phyloP scores from a whole-genome alignment of 2,113 vertebrate species.

The Eira barbara region DNA sequence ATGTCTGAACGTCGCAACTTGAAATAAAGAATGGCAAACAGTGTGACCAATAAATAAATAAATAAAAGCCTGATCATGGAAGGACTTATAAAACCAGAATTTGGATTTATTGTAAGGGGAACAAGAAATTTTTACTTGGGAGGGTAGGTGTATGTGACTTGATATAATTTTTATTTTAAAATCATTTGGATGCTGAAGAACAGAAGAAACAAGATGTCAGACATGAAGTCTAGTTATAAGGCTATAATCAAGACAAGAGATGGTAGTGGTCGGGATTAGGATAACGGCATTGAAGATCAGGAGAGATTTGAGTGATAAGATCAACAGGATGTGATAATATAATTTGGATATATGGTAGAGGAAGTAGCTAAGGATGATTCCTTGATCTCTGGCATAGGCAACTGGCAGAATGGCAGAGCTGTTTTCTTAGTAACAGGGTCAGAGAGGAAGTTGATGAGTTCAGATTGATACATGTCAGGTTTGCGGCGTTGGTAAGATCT shows the following conservation, averaged over 20 bases:
- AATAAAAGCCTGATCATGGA: background rate
- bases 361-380: background rate
- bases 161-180: background rate
- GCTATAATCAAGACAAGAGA: background rate
- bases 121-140: background rate
- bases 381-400: background rate
- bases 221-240: background rate
- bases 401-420: background rate
- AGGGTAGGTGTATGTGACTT: background rate
- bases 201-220: background rate
- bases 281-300: background rate
- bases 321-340: background rate
- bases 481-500: background rate
- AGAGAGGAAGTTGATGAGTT: background rate
- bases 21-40: background rate
- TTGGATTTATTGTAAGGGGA: background rate
- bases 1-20: background rate
- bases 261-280: background rate
- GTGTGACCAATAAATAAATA: background rate
- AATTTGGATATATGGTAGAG: background rate
- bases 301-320: background rate
- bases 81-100: background rate
- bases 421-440: background rate
- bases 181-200: background rate
- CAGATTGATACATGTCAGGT: background rate